Evolutionary conservation across 2,797 vertebrate species (phyloP), one percentile per base, ranked within the genome.

Genomic region (Fringilla coelebs): DNA sequence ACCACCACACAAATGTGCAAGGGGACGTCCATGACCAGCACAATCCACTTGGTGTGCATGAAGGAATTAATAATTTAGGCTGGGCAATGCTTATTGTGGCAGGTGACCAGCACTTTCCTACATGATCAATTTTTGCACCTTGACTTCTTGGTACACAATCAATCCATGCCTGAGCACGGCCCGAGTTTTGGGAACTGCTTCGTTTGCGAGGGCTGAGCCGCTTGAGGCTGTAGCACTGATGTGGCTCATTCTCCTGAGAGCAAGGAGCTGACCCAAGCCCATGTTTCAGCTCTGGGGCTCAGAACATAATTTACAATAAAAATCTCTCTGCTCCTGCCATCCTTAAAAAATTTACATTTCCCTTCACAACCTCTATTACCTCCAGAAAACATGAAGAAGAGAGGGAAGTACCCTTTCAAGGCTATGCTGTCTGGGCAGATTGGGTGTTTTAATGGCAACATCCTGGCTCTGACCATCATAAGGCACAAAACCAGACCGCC

Each of bases 1-100:
- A n/a, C 73, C 62, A 40, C 34, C 51, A 34, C 70, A 2, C 31
- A 54, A 54, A 54, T 61, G 87, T 9, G 55, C 73, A 60, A 57
- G 10, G 58, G 81, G 43, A 65, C 0, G 0, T 7, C 41, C 0
- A 0, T 0, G 0, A 74, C 85, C 66, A 20, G 63, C 0, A 0
- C 78, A 24, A 34, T 38, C 38, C 4, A 0, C 74, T 72, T 51
- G 17, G 38, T 1, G 3, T 5, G 32, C 55, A 36, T 57, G 61
- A 55, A 83, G 45, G 62, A 88, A 86, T 95, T 81, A 70, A 88
- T 92, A 84, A 92, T 93, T 94, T n/a, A 85, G 43, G 54, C 82
- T 85, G 58, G 73, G 43, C 49, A 84, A 49, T n/a, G 88, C 54
- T 92, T 83, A 25, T 40, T 94, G 93, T 67, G 89, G 79, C 76